Conservation (phyloP, 2,113 vertebrate genomes). For the Colinus virginianus region DNA sequence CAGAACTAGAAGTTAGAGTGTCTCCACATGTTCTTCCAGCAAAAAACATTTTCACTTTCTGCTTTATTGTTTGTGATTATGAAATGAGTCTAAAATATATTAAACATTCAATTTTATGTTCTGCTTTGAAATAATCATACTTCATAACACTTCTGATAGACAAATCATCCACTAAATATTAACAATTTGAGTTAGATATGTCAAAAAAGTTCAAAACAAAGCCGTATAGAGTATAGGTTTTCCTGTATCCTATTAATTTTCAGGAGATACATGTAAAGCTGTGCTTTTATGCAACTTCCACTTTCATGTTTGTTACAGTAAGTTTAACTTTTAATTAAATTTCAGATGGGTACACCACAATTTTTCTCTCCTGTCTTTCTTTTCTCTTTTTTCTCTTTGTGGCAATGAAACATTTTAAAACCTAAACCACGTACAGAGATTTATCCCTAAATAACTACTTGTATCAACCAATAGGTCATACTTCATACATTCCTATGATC, state of each 20-base stretch:
- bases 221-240: background rate
- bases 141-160: background rate
- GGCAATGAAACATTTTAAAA: constrained; percentile 1
- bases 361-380: background rate
- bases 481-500: background rate
- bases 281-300: background rate
- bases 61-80: background rate
- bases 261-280: background rate
- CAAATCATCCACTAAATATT: background rate
- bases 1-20: background rate
- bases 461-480: background rate
- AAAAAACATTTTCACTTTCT: background rate
- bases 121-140: background rate
- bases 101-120: background rate
- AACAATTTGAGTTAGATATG: background rate
- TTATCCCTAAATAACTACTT: background rate
- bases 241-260: background rate
- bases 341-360: background rate
- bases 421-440: background rate
- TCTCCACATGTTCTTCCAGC: background rate
- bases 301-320: background rate
- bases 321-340: background rate
- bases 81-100: background rate
- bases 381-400: background rate
- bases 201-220: background rate